Percentiles rank a stretch among this genome's conserved stretches.
Evolutionary conservation across 2,888 invertebrate species (phyloP).

Genomic region (Acleris cristana): DNA sequence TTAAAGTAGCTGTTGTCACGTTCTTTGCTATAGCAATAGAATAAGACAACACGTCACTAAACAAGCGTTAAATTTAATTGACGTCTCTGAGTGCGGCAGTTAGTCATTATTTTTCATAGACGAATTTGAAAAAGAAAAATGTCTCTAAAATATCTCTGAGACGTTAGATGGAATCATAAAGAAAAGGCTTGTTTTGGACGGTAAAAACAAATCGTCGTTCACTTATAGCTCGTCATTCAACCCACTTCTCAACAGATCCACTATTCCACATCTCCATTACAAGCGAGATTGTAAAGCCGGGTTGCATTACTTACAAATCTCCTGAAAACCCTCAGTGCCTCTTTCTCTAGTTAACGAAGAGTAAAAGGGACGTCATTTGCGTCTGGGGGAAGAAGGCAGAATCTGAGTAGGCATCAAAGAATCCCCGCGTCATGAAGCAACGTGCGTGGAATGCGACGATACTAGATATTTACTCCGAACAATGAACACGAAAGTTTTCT

Average conservation of each 20-base stretch:
- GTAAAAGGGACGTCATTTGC: neutral
- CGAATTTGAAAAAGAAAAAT: too few species aligned
- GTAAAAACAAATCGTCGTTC: neutral
- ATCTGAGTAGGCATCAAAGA: neutral
- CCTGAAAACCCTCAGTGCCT: neutral
- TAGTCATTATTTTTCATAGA: too few species aligned
- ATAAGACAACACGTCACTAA: too few species aligned
- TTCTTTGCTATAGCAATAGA: too few species aligned
- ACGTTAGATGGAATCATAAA: too few species aligned
- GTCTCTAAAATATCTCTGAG: too few species aligned
- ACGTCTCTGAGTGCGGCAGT: too few species aligned
- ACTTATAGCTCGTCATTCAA: neutral
- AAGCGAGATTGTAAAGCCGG: constrained; percentile 46
- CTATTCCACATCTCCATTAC: constrained; percentile 29
- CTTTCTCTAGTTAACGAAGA: neutral
- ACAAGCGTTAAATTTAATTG: too few species aligned
- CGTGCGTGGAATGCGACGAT: constrained; percentile 9
- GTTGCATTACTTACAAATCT: neutral
- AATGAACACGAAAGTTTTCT: too few species aligned
- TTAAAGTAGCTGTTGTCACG: too few species aligned
- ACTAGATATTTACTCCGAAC: neutral
- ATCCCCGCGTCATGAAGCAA: constrained; percentile 9
- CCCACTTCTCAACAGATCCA: constrained; percentile 5
- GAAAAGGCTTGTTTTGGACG: neutral
- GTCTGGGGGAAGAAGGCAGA: too few species aligned